phyloP scores from a whole-genome alignment of 2,113 vertebrate genomes.

The Dinomys branickii region DNA sequence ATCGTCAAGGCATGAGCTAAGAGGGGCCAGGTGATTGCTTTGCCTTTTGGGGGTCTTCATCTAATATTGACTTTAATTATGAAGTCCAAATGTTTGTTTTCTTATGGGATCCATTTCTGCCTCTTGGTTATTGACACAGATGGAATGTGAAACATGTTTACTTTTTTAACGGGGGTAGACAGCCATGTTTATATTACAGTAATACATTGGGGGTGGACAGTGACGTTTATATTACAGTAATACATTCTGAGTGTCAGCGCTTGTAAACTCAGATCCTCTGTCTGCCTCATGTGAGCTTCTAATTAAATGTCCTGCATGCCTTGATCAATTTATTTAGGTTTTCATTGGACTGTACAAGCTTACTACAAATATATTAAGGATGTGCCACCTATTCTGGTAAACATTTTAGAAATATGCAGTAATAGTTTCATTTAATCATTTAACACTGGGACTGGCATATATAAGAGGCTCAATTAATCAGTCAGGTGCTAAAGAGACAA shows the following conservation, averaged over 20 bases:
- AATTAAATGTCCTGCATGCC: not conserved
- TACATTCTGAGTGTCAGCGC: slow-evolving; percentile 41
- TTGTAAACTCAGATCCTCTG: not conserved
- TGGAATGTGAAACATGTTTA: slow-evolving; percentile 77
- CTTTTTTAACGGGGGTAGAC: slow-evolving; percentile 59
- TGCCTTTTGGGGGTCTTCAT: slow-evolving; percentile 58
- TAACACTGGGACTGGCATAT: not conserved
- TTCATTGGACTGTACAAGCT: not conserved
- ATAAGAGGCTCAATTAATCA: not conserved
- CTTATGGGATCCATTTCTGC: slow-evolving; percentile 71
- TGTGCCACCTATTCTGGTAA: not conserved
- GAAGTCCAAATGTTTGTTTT: slow-evolving; percentile 82
- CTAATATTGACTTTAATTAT: slow-evolving; percentile 85
- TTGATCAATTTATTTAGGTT: not conserved
- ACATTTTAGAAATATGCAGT: not conserved
- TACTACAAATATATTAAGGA: not conserved
- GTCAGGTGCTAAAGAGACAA: not conserved
- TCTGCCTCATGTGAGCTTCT: slow-evolving; percentile 36
- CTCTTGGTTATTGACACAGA: slow-evolving; percentile 85
- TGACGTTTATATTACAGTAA: slow-evolving; percentile 62
- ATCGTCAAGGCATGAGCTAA: slow-evolving; percentile 69
- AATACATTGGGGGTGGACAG: slow-evolving; percentile 45
- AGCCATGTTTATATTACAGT: slow-evolving; percentile 62
- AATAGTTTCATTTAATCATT: not conserved
- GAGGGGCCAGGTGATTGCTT: slow-evolving; percentile 79